Base-by-base conservation (phyloP, 2,113 vertebrate genomes). In the Oreotrochilus melanogaster region DNA sequence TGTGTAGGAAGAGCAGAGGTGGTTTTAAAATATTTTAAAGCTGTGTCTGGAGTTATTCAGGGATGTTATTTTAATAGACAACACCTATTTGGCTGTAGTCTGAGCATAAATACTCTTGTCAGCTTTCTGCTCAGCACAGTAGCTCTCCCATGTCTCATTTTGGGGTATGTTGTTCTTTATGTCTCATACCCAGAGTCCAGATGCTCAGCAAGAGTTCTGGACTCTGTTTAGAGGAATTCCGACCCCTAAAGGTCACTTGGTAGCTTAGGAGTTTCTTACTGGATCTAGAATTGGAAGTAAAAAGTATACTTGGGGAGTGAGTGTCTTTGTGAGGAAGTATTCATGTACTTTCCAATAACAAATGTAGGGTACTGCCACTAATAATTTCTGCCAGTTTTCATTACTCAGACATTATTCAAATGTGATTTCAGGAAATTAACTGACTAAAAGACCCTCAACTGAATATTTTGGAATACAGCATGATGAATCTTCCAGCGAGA, bases 381-480 rank as follows among this genome's bases (percentile, higher is more conserved):
- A 76, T 95, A 1, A 91, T 93, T 93, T 90, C 80, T 95, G 78
- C 89, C 71, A 76, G 51, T 91, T 96, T 95, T 95, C 73, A 74
- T 73, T 94, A 79, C 53, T 94, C 80, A 95, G 71, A 53, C 54
- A 67, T 50, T 92, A 76, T 93, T 74, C 0, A 6, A 93, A 54
- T 86, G 69, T 84, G 69, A 92, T 89, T 96, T 95, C 76, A 91
- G 88, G 73, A 93, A 96, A 95, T 95, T 92, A 95, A 74, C 80
- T 83, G 88, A 80, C 74, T 92, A 87, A 95, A 97, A 88, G 71
- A n/a, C 86, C 86, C 95, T 96, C 92, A 65, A 58, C 35, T 93
- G 90, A 94, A 65, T 96, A 96, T 95, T 96, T 95, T 91, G 71
- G 64, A 84, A 91, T 92, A 57, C 45, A 50, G 74, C 88, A 93